A percentile compares a stretch with the other conserved stretches of the same genome.
Evolutionary conservation across 2,888 invertebrate genomes (phyloP).

Genomic region (Beris chalybata): DNA sequence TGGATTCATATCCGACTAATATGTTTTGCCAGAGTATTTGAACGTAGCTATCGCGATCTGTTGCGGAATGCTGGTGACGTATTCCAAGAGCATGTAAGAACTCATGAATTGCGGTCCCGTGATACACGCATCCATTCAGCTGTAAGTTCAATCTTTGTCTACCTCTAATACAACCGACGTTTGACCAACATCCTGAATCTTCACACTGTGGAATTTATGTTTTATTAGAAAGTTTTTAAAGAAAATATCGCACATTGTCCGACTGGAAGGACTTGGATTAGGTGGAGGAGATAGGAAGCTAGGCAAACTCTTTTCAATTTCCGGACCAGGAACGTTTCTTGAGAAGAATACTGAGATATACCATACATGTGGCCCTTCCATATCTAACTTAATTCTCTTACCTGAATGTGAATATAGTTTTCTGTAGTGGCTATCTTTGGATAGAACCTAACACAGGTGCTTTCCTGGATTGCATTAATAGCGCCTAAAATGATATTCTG

Average conservation of each 20-base stretch:
- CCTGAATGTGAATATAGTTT: constrained; percentile 47
- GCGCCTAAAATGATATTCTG: constrained; percentile 66
- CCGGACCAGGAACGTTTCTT: background rate
- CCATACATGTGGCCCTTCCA: too few relatives aligned
- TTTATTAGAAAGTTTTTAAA: background rate
- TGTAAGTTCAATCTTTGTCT: constrained; percentile 48
- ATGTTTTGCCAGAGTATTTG: constrained; percentile 57
- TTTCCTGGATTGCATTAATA: constrained; percentile 69
- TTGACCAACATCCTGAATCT: constrained; percentile 4
- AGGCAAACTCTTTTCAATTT: background rate
- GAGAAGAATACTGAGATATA: background rate
- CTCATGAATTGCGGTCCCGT: constrained; percentile 71
- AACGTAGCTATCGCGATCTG: constrained; percentile 71
- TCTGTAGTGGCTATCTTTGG: constrained; percentile 58
- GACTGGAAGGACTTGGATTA: background rate
- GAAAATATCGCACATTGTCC: background rate
- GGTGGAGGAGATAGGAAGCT: background rate
- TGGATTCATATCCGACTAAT: constrained; percentile 62
- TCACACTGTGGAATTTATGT: constrained; percentile 4
- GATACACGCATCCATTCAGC: constrained; percentile 50
- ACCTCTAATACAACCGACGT: constrained; percentile 64
- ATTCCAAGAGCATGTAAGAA: constrained; percentile 78
- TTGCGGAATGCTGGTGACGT: constrained; percentile 77
- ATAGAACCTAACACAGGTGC: constrained; percentile 72
- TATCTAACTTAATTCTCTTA: constrained; percentile 16